Percentiles rank a stretch among this genome's conserved stretches.
Conservation (phyloP, 2,888 invertebrate species). For the Drosophila yooni region DNA sequence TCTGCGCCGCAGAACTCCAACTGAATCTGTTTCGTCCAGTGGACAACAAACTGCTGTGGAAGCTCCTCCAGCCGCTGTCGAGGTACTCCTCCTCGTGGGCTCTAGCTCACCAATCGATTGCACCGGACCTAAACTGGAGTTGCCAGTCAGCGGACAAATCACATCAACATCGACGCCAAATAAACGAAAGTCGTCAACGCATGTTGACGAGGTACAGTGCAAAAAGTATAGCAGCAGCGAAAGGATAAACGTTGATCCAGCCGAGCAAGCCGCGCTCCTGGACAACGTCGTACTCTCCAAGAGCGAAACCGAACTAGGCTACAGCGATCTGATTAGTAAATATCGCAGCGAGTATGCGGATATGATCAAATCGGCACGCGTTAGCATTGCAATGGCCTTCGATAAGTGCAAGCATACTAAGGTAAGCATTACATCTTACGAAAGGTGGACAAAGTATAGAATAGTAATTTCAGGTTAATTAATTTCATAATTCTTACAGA, state of each 20-base stretch:
- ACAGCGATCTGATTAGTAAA: constrained; percentile 40
- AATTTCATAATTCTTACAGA: constrained; percentile 47
- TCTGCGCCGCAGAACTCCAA: constrained; percentile 86
- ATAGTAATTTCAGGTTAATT: not conserved
- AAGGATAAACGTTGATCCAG: constrained; percentile 24
- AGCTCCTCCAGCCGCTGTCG: not conserved
- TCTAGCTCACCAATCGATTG: constrained; percentile 2
- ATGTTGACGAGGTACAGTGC: constrained; percentile 63
- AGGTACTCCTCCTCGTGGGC: not conserved
- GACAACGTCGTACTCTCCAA: constrained; percentile 16
- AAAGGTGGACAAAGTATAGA: not conserved
- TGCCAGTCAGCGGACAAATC: constrained; percentile 2
- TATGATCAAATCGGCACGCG: constrained; percentile 70
- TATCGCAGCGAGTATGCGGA: constrained; percentile 68
- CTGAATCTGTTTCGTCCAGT: not conserved
- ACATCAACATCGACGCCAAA: constrained; percentile 61
- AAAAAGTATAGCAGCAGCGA: constrained; percentile 57
- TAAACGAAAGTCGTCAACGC: constrained; percentile 66
- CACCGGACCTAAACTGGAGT: constrained; percentile 7
- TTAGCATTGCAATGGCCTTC: constrained; percentile 79
- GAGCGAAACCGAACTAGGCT: constrained; percentile 30
- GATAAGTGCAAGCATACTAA: constrained; percentile 67
- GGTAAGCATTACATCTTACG: constrained; percentile 27
- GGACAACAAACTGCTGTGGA: not conserved
- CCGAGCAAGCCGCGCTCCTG: constrained; percentile 9